phyloP scores from a whole-genome alignment of 2,797 vertebrate species.

The Mico argentatus region DNA sequence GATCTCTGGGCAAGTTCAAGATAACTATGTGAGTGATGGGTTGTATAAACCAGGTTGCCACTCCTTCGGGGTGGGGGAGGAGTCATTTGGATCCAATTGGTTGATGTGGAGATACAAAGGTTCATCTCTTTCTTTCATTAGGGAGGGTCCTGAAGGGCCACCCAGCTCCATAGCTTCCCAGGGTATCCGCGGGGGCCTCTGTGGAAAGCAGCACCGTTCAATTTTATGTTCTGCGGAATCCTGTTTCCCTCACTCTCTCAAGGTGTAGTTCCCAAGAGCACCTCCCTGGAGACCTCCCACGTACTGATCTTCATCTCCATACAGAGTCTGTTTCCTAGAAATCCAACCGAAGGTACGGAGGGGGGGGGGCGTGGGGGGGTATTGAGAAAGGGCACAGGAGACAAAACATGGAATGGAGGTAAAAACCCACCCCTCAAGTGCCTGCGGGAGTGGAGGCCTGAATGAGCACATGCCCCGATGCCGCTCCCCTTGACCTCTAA shows the following conservation, averaged over 20 bases:
- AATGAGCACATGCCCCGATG: not conserved
- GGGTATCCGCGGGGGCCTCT: not conserved
- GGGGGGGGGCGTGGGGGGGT: too few species aligned
- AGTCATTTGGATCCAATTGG: fast-evolving
- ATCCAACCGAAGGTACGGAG: not conserved
- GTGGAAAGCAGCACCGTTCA: not conserved
- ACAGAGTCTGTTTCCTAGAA: not conserved
- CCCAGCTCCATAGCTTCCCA: not conserved
- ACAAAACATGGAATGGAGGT: not conserved
- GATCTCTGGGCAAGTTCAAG: not conserved
- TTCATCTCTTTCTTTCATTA: not conserved
- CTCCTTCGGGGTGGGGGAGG: not conserved
- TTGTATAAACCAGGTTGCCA: not conserved
- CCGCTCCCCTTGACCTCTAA: not conserved
- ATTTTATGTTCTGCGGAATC: not conserved
- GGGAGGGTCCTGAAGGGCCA: not conserved
- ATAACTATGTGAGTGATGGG: not conserved
- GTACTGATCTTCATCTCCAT: not conserved
- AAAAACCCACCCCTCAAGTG: too few species aligned
- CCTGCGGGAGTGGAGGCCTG: not conserved
- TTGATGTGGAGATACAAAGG: not conserved
- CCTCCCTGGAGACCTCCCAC: not conserved
- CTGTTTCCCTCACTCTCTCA: not conserved
- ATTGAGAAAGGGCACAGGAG: not conserved
- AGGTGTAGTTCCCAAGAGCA: not conserved